Evolutionary conservation across 2,888 invertebrate species (phyloP), one percentile per base, ranked within the genome.

Genomic region (Dendrolimus houi): DNA sequence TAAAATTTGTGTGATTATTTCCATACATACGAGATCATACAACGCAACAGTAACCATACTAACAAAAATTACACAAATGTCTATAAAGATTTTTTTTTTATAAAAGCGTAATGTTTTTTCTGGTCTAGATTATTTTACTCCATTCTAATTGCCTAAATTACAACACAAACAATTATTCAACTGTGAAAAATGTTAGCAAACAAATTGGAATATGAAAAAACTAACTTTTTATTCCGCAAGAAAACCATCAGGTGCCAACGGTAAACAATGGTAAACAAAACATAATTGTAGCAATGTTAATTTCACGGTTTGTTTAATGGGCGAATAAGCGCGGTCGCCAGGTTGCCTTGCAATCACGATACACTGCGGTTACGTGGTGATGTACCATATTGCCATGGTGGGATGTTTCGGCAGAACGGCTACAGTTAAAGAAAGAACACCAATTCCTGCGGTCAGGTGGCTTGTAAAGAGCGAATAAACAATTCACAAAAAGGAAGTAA

Each of bases 261-360:
- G 47, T 47, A 12, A 47, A 47, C 47, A 47, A 47, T 55, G 40
- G 63, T 57, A 58, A 65, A 62, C 63, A 60, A 64, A 60, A 59
- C 55, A 57, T 63, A 60, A 64, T 62, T 64, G 62, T 59, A 64
- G 61, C 60, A 53, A 60, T 54, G 55, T 56, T 57, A 64, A 68
- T 67, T 66, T 69, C 68, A 69, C 64, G 68, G 67, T 65, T 66
- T 65, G 61, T 57, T 61, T 61, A 41, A 14, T 53, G 42, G 53
- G 58, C 47, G 52, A 29, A 56, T 56, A 58, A 58, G 61, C 59
- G 56, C 55, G 52, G 60, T 53, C 41, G 54, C 58, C 57, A 58
- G 58, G 58, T 56, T 56, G 54, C 3, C 29, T 56, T 58, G 54
- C 56, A 58, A 47, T 47, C 47, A 3, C 47, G 47, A 47, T 3